Evolutionary conservation across 2,113 vertebrate species (phyloP), one percentile per base, ranked within the genome.

Genomic region (Seriola quinqueradiata): DNA sequence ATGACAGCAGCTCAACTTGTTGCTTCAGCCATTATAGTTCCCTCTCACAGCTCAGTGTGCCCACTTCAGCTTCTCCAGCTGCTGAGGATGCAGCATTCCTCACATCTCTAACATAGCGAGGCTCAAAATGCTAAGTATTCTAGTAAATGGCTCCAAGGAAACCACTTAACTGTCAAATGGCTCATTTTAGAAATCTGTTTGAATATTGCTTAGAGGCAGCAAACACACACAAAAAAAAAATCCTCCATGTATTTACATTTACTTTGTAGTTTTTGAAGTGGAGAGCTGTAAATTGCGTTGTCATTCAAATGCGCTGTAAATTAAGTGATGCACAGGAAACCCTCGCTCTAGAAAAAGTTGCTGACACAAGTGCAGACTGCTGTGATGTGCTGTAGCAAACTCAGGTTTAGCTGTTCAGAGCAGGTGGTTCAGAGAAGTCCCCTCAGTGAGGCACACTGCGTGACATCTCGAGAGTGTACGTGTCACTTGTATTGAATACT

Each of bases 1-100:
- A 91, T 90, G 88, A 81, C 81, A 88, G 87, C 57, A 70, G 77
- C 78, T 89, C 82, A 65, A 87, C 90, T 89, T 89, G 91, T 92
- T 89, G 90, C 87, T 89, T 55, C 69, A 85, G 87, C 70, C 68
- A 54, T 83, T 66, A 75, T 7, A 46, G 36, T 57, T 79, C 38
- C 65, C 59, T 70, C 61, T 70, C 61, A 36, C 75, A 52, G 81
- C 69, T 79, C 63, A 3, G 67, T 52, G 61, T 65, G 58, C 70
- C 77, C 75, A 75, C 81, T 80, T 60, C 67, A 60, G 72, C 75
- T 48, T 75, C 79, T 84, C 71, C 65, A 54, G 70, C 78, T 66
- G 59, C 68, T 74, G 77, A 85, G 23, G 80, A 85, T 57, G 75
- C 81, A 60, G 5, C 68, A 77, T 72, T 76, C 61, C 59, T 84